Percentiles rank a stretch among this genome's conserved stretches.
These are phyloP conservation scores for Eulemur coronatus DNA, from an alignment of 2,797 vertebrate species.

Conservation along the genomic window DNA sequence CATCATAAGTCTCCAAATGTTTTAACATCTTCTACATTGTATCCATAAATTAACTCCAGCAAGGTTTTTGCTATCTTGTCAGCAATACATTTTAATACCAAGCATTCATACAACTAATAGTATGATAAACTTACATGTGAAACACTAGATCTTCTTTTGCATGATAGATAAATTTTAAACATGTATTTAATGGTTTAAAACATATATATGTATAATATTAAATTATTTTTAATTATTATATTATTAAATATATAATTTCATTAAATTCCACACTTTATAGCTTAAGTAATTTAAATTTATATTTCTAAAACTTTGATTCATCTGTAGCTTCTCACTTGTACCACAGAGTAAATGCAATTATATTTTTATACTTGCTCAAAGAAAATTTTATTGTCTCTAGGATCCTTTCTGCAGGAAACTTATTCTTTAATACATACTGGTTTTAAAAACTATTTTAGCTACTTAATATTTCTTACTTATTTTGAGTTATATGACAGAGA, in stretches of 20 bases:
- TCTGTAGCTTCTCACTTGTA: background rate
- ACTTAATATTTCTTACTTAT: background rate
- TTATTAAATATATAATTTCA: background rate
- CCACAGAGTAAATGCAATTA: background rate
- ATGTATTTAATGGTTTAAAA: background rate
- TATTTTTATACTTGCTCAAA: background rate
- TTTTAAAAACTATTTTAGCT: background rate
- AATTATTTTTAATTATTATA: background rate
- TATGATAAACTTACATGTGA: background rate
- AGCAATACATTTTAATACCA: conserved; percentile 33
- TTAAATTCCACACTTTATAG: background rate
- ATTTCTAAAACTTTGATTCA: background rate
- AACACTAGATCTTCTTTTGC: background rate
- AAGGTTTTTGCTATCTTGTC: background rate
- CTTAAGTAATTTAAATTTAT: background rate
- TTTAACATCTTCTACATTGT: conserved; percentile 44
- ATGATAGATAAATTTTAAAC: background rate
- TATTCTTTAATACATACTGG: background rate
- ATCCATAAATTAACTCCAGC: conserved; percentile 44
- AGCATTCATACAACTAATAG: background rate
- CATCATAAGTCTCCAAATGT: background rate
- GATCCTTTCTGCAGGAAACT: background rate
- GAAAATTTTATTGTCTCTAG: background rate
- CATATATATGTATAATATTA: background rate
- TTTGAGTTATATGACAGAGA: background rate